These are phyloP conservation scores for Polyommatus iphigenia DNA, from an alignment of 2,888 invertebrate species.

Conservation along the genomic window DNA sequence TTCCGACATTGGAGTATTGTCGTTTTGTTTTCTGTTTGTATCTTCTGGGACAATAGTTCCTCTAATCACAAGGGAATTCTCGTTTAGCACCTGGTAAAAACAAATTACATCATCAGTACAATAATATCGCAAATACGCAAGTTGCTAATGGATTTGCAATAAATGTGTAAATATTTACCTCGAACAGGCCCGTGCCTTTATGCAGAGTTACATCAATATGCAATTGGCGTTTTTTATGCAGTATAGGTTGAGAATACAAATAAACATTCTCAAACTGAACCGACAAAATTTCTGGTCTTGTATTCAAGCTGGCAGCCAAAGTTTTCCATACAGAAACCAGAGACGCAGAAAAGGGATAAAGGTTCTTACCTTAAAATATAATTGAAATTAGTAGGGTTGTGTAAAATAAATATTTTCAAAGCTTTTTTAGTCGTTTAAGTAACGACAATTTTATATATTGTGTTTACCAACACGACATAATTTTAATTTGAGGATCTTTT, in stretches of 20 bases:
- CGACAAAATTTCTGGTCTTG: conserved; percentile 80
- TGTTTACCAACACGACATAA: too few relatives aligned
- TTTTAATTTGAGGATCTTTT: too few relatives aligned
- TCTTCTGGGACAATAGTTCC: neutral
- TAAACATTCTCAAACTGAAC: conserved; percentile 85
- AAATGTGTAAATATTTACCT: conserved; percentile 54
- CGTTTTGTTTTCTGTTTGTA: neutral
- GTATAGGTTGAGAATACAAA: conserved; percentile 80
- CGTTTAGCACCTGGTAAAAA: conserved; percentile 2
- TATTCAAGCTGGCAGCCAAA: conserved; percentile 78
- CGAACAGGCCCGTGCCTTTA: conserved; percentile 81
- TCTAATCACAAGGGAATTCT: neutral
- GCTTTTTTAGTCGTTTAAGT: neutral
- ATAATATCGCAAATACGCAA: neutral
- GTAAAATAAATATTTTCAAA: neutral
- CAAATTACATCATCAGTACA: neutral
- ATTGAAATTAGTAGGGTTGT: neutral
- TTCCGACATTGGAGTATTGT: neutral
- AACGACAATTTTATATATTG: neutral
- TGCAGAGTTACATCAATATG: conserved; percentile 80
- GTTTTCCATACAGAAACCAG: conserved; percentile 86
- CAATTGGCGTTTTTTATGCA: conserved; percentile 72
- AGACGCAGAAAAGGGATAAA: conserved; percentile 89
- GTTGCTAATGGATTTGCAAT: neutral
- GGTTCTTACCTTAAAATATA: conserved; percentile 73